These are phyloP conservation scores for Pseudotriccus pelzelni DNA, from an alignment of 2,797 vertebrate genomes.

Conservation along the genomic window DNA sequence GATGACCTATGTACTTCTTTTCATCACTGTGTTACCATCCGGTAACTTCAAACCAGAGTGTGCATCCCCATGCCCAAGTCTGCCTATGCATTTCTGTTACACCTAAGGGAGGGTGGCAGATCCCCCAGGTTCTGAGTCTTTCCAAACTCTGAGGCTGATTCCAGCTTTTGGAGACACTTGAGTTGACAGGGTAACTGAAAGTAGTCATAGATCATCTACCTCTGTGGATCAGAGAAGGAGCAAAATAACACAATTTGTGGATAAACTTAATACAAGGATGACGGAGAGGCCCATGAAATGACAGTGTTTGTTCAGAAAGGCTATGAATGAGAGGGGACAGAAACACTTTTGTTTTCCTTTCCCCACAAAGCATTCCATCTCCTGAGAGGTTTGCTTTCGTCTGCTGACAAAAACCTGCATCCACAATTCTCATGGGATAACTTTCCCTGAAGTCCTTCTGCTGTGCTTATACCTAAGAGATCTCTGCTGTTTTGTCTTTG, in stretches of 20 bases:
- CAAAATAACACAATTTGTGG: not conserved
- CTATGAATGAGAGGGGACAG: not conserved
- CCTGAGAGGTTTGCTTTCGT: not conserved
- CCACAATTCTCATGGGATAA: rapidly evolving
- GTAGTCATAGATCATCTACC: not conserved
- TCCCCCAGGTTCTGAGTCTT: not conserved
- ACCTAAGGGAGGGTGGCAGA: not conserved
- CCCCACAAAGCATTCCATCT: not conserved
- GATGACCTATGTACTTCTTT: not conserved
- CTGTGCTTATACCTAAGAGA: not conserved
- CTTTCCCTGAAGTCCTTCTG: not conserved
- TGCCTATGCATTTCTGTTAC: not conserved
- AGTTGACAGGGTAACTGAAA: not conserved
- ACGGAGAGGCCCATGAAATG: not conserved
- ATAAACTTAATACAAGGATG: not conserved
- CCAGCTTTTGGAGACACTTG: not conserved
- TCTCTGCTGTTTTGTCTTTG: not conserved
- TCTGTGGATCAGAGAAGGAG: not conserved
- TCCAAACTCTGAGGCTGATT: not conserved
- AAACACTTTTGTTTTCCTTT: not conserved
- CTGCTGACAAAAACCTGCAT: not conserved
- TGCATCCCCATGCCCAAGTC: not conserved
- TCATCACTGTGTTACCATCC: not conserved
- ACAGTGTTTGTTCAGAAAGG: not conserved
- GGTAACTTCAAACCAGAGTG: not conserved